A percentile compares a stretch with the other conserved stretches of the same genome.
Conservation (phyloP, 2,888 invertebrate species). For the Galerucella calmariensis region DNA sequence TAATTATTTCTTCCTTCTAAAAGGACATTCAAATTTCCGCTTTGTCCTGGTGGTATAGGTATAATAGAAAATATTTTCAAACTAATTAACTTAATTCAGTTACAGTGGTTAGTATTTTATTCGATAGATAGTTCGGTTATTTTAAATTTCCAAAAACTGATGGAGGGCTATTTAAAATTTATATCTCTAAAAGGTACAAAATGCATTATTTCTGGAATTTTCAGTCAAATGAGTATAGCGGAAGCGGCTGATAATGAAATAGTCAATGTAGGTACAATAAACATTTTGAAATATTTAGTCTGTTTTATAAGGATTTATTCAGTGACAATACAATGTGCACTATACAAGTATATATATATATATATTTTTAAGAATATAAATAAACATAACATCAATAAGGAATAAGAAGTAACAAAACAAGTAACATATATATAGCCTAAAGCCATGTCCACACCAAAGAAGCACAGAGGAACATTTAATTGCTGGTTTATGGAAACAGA, state of each 20-base stretch:
- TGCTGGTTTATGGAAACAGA: no score
- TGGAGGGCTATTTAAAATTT: background rate
- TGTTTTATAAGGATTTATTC: no score
- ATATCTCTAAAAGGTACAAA: background rate
- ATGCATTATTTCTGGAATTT: slow-evolving; percentile 11
- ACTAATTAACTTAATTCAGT: background rate
- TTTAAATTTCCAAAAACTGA: background rate
- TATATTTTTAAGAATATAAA: no score
- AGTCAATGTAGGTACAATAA: background rate
- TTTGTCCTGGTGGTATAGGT: slow-evolving; percentile 33
- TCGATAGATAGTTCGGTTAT: background rate
- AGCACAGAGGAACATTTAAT: no score
- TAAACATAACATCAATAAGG: no score
- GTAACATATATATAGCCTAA: no score
- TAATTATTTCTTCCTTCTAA: slow-evolving; percentile 44
- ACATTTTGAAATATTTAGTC: slow-evolving; percentile 4
- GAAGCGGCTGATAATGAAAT: background rate
- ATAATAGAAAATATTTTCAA: background rate
- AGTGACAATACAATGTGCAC: no score
- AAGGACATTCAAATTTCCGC: slow-evolving; percentile 58
- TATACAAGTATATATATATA: no score
- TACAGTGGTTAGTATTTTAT: background rate
- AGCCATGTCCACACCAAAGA: no score
- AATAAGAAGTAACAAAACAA: no score
- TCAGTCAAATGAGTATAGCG: slow-evolving; percentile 1